Conservation (phyloP, 92 coral and sea anemone species). For the Scolanthus callimorphus region DNA sequence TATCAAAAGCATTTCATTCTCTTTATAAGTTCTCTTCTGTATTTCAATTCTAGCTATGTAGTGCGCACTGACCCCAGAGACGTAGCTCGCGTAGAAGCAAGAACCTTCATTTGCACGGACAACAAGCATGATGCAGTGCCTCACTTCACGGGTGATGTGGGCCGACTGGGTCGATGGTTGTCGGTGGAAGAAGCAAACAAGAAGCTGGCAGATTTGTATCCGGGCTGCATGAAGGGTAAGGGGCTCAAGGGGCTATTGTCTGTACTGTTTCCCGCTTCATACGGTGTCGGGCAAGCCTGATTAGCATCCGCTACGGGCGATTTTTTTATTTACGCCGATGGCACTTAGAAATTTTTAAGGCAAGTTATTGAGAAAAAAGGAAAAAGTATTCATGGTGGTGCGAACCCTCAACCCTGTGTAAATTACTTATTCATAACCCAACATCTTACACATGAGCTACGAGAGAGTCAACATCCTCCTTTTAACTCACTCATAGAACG, state of each 20-base stretch:
- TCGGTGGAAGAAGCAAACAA: slow-evolving; percentile 55
- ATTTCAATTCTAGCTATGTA: slow-evolving; percentile 36
- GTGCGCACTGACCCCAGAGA: slow-evolving; percentile 88
- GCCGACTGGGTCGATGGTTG: slow-evolving; percentile 82
- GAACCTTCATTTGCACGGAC: slow-evolving; percentile 76
- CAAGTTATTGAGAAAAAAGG: no score
- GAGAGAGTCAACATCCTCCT: no score
- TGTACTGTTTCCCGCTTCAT: background rate
- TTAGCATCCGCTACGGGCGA: no score
- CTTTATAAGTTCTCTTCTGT: background rate
- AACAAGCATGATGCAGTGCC: slow-evolving; percentile 66
- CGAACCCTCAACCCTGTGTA: no score
- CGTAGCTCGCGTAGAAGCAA: slow-evolving; percentile 89
- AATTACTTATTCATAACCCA: no score
- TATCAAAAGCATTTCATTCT: background rate
- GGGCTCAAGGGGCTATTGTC: background rate
- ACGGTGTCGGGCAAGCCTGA: no score
- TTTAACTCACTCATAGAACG: no score
- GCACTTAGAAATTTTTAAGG: no score
- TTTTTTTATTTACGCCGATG: no score
- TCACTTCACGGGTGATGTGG: slow-evolving; percentile 52
- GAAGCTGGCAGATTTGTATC: slow-evolving; percentile 48
- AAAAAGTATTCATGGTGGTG: no score
- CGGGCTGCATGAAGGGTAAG: slow-evolving; percentile 87
- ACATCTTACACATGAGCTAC: no score